Conservation (phyloP, 2,888 invertebrate species). For the Caenorhabditis sulstoni region DNA sequence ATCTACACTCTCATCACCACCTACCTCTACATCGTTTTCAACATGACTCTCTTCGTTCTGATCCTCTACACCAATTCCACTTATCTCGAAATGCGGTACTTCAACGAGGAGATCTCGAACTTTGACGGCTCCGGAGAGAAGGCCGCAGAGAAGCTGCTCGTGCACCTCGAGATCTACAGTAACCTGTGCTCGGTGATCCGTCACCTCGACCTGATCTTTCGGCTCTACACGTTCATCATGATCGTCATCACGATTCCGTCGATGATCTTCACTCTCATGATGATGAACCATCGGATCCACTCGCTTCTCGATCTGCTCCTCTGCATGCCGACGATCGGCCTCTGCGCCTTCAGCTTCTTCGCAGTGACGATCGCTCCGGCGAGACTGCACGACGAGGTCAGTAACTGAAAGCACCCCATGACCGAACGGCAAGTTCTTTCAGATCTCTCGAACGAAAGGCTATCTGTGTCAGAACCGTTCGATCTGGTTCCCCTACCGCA, state of each 20-base stretch:
- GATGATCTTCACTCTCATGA: constrained; percentile 68
- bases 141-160: constrained; percentile 45
- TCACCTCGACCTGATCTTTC: constrained; percentile 63
- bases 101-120: constrained; percentile 61
- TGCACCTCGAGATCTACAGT: constrained; percentile 57
- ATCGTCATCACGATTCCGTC: constrained; percentile 62
- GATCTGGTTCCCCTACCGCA: constrained; percentile 68
- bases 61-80: constrained; percentile 65
- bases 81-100: constrained; percentile 63
- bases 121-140: constrained; percentile 56
- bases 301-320: constrained; percentile 59
- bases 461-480: constrained; percentile 65
- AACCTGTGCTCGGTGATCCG: constrained; percentile 57
- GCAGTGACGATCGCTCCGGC: constrained; percentile 67
- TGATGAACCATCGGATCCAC: constrained; percentile 67
- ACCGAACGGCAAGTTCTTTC: constrained; percentile 63
- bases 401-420: background rate
- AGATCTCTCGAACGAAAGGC: constrained; percentile 82
- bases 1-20: constrained; percentile 57
- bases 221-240: constrained; percentile 67
- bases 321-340: constrained; percentile 62
- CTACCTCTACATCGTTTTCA: constrained; percentile 65
- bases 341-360: constrained; percentile 66
- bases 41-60: constrained; percentile 62
- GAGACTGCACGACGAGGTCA: constrained; percentile 64